Conservation (phyloP, 2,113 vertebrate genomes). For the Bombycilla garrulus region DNA sequence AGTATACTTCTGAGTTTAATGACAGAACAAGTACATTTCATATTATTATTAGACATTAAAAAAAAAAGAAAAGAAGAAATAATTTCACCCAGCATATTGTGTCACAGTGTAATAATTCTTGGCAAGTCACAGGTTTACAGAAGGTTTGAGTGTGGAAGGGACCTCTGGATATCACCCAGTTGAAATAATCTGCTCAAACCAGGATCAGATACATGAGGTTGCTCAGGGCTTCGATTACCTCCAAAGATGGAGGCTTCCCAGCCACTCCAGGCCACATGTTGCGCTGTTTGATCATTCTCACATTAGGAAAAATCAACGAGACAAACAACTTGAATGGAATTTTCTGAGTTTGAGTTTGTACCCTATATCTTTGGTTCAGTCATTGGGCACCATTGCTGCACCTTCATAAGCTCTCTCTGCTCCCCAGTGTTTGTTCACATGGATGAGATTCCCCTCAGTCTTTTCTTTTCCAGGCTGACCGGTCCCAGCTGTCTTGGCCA, state of each 20-base stretch:
- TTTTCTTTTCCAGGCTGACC: not conserved
- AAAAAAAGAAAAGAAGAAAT: not conserved
- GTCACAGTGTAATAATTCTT: not conserved
- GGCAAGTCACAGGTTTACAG: not conserved
- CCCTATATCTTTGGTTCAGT: not conserved
- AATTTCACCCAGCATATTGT: not conserved
- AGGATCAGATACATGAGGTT: not conserved
- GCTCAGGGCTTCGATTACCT: not conserved
- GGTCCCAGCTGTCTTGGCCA: not conserved
- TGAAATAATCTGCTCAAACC: not conserved
- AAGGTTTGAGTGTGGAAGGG: not conserved
- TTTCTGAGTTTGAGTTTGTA: not conserved
- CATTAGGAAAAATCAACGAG: not conserved
- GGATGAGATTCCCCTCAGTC: not conserved
- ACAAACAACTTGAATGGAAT: not conserved
- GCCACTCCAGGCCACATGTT: rapidly evolving
- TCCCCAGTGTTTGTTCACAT: rapidly evolving
- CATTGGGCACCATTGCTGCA: not conserved
- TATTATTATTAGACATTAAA: not conserved
- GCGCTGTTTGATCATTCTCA: not conserved
- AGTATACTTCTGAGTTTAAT: not conserved
- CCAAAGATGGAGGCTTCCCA: not conserved
- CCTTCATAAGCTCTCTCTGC: rapidly evolving
- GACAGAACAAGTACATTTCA: not conserved
- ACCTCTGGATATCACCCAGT: not conserved